These are phyloP conservation scores for Cacatua alba DNA, from an alignment of 2,113 vertebrate genomes.

Conservation along the genomic window DNA sequence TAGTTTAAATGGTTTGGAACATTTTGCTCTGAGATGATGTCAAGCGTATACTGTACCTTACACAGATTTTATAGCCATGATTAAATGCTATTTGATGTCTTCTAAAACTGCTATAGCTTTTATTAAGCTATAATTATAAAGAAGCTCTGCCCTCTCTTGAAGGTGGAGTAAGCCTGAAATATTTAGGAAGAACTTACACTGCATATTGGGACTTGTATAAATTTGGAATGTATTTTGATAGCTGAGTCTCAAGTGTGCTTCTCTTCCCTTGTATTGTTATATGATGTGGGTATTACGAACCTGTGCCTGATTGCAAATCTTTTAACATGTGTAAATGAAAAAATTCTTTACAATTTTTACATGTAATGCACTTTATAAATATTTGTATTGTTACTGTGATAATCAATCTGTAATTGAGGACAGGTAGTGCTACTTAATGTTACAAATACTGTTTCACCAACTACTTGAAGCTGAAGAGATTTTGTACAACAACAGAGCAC, in stretches of 20 bases:
- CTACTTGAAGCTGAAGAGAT: neutral
- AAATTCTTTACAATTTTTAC: neutral
- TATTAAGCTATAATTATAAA: neutral
- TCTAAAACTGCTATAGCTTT: neutral
- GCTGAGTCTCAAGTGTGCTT: neutral
- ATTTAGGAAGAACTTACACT: neutral
- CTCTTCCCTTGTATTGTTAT: accelerated
- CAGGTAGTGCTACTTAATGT: neutral
- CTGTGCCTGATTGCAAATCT: neutral
- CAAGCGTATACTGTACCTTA: neutral
- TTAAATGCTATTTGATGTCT: neutral
- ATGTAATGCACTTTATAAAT: neutral
- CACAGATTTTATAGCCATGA: neutral
- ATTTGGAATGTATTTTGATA: neutral
- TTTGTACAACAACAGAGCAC: neutral
- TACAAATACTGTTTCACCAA: neutral
- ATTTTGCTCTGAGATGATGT: neutral
- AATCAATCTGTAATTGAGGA: neutral
- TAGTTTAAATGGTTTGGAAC: neutral
- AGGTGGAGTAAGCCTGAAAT: neutral
- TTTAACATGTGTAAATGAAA: neutral
- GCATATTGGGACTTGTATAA: accelerated
- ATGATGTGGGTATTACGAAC: neutral
- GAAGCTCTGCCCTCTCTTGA: neutral
- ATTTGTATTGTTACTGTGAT: neutral